Evolutionary conservation across 2,113 vertebrate genomes (phyloP), one percentile per base, ranked within the genome.

Genomic region (Entelurus aequoreus): DNA sequence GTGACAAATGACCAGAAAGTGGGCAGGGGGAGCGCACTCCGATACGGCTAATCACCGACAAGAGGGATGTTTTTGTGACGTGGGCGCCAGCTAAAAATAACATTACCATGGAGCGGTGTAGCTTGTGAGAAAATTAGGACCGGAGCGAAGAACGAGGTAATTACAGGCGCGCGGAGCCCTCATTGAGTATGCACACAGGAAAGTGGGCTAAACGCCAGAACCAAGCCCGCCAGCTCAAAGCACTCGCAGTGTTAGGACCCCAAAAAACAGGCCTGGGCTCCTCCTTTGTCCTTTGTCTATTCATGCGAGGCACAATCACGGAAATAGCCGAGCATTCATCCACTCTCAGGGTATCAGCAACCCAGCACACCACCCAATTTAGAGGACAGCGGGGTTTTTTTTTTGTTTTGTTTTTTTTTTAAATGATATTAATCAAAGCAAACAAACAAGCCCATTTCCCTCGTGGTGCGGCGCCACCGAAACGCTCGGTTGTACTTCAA

Each of bases 151-250:
- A 75, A 76, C 79, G 79, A 63, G 67, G 88, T 89, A 84, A 91
- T 89, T 88, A 90, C 85, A 77, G 65, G 21, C 82, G 86, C 74
- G 78, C 13, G 51, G 36, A 59, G 53, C 74, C 65, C 75, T 78
- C 75, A 90, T 90, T 77, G 89, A 90, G 88, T 86, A 90, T 90
- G 88, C 84, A 90, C 77, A 79, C 79, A 83, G 84, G 83, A 87
- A 86, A 71, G 79, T 71, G 68, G 66, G 72, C 65, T 83, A 60
- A 62, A 58, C 53, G 78, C 63, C 78, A 85, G 77, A 73, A 67
- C 75, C 65, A 12, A 63, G 65, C 38, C 66, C 63, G 71, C 48
- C 67, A 74, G 65, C 44, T 60, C 6, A 46, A 65, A 62, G 54
- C 50, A 60, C 8, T 28, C 54, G 59, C 73, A 77, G 69, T 72